Base-by-base conservation (phyloP, 1,140 invertebrate species). In the Lepidurus couesii region DNA sequence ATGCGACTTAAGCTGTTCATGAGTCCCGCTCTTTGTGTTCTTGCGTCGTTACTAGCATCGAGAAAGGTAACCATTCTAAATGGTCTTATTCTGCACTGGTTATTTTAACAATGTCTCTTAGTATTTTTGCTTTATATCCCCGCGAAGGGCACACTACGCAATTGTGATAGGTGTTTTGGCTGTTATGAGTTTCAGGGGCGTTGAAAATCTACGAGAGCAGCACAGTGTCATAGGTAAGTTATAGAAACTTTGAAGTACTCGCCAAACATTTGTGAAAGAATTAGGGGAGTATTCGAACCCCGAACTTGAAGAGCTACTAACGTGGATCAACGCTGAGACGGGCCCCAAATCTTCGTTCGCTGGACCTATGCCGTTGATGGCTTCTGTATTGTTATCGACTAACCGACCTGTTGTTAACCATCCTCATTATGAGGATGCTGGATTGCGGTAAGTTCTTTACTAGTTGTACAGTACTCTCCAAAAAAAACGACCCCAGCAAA, bases 1-100 rank as follows among this genome's bases (percentile, higher is more conserved):
- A 95, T 95, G 93, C 87, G 94, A 82, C 83, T 96, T 53, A 95
- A 95, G 84, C 82, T 95, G 24, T 92, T 95, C 83, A 90, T 93
- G 84, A 92, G 91, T 1, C 93, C 93, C 8, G 92, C 95, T 81
- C 84, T 95, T 79, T 94, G 93, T 81, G 85, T 95, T 13, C 83
- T 93, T 3, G 86, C 89, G 4, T 89, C 91, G 1, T 81, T 93
- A 7, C 82, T 90, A 1, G 86, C 89, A 9, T 88, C 87, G 44
- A 81, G 83, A 80, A 84, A 86, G 83, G 88, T 89, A 83, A 81
- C 16, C 1, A 47, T 21, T 42, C 53, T 24, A 44, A 77, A 45
- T 79, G 44, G 80, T 73, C 43, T 76, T 42, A 34, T 13, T 9
- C 53, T 42, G 34, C 34, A 34, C 34, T 73, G 34, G 11, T n/a